These are phyloP conservation scores for Perognathus longimembris DNA, from an alignment of 2,113 vertebrate species.

Conservation along the genomic window DNA sequence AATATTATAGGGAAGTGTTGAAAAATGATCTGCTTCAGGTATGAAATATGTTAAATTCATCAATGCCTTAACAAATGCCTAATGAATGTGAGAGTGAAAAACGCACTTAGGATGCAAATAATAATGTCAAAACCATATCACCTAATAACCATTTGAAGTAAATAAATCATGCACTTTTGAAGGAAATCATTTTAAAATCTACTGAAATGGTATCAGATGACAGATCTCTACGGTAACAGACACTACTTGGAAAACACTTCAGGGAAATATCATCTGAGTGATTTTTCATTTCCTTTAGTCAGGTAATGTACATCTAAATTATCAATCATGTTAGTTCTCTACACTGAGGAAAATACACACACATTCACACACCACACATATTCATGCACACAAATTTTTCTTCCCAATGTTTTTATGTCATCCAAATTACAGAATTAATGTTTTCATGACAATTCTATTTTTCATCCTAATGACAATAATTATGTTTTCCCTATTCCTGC, in stretches of 20 bases:
- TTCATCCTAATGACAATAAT: not conserved
- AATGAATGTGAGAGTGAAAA: not conserved
- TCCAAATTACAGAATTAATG: not conserved
- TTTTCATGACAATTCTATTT: not conserved
- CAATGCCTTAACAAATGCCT: slow-evolving; percentile 13
- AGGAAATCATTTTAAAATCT: slow-evolving; percentile 43
- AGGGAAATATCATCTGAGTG: not conserved
- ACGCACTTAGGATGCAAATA: slow-evolving; percentile 36
- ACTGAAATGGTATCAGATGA: not conserved
- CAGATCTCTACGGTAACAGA: not conserved
- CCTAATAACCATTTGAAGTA: slow-evolving; percentile 21
- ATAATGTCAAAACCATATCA: not conserved
- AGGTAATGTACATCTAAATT: not conserved
- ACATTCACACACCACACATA: not conserved
- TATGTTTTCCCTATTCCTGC: not conserved
- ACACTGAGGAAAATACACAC: not conserved
- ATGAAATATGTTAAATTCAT: not conserved
- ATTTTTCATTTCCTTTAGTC: not conserved
- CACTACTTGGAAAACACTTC: not conserved
- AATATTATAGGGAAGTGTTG: not conserved
- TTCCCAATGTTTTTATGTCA: not conserved
- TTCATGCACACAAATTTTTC: not conserved
- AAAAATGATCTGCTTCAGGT: not conserved
- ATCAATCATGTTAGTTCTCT: not conserved
- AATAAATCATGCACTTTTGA: slow-evolving; percentile 30